These are phyloP conservation scores for Ceyx cyanopectus DNA, from an alignment of 2,113 vertebrate genomes.

Conservation along the genomic window DNA sequence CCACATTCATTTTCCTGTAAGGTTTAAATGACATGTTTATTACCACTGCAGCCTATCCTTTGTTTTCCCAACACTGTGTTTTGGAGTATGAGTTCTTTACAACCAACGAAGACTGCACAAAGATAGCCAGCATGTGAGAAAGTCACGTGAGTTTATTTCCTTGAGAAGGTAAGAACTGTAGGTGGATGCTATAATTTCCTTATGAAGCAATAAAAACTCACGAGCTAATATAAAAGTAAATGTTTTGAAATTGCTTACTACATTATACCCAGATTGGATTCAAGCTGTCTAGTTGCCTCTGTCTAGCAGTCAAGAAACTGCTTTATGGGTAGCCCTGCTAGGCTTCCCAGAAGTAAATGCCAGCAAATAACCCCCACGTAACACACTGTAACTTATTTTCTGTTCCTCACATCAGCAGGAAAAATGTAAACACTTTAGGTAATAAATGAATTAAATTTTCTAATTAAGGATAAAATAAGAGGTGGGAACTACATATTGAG, in stretches of 20 bases:
- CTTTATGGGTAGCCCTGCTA: not conserved
- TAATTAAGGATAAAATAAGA: not conserved
- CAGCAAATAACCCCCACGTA: not conserved
- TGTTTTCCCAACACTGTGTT: not conserved
- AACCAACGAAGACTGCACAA: not conserved
- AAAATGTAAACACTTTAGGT: not conserved
- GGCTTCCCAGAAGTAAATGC: not conserved
- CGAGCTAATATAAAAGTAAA: not conserved
- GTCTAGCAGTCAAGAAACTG: not conserved
- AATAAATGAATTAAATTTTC: not conserved
- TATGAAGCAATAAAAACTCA: conserved; percentile 17
- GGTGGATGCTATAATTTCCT: not conserved
- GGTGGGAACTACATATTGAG: not conserved
- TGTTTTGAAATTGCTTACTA: not conserved
- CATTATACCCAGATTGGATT: not conserved
- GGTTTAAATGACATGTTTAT: conserved; percentile 32
- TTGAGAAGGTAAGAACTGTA: not conserved
- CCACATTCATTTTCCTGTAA: not conserved
- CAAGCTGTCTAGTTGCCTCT: not conserved
- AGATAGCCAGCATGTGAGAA: not conserved
- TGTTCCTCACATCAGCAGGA: not conserved
- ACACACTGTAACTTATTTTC: not conserved
- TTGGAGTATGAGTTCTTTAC: not conserved
- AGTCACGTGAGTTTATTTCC: not conserved
- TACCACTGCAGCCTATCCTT: rapidly evolving